A percentile compares a stretch with the other conserved stretches of the same genome.
phyloP scores from a whole-genome alignment of 2,797 vertebrate species.

The Poeciliopsis paucimaculata region DNA sequence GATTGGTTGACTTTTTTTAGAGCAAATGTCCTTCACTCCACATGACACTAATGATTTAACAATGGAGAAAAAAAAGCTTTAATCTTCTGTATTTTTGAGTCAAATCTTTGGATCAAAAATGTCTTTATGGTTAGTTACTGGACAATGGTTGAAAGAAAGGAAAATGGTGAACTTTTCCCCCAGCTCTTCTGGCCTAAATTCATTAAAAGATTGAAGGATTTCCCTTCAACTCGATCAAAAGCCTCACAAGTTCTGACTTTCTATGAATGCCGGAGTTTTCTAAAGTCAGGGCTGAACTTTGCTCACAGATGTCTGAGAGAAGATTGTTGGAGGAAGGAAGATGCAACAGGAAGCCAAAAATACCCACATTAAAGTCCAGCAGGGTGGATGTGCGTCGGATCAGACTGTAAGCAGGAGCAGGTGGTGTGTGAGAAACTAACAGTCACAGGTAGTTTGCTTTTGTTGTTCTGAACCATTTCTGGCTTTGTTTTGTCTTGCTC shows the following conservation, averaged over 20 bases:
- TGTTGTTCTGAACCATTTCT: conserved; percentile 1
- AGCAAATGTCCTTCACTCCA: neutral
- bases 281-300: neutral
- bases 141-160: neutral
- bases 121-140: neutral
- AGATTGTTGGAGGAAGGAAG: conserved; percentile 6
- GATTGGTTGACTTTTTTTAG: neutral
- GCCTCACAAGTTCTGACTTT: neutral
- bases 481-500: conserved; percentile 4
- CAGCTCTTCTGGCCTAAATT: neutral
- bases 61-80: neutral
- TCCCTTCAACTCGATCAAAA: neutral
- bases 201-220: neutral
- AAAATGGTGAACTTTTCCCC: neutral
- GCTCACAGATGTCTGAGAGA: neutral
- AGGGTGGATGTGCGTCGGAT: conserved; percentile 70
- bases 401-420: conserved; percentile 9
- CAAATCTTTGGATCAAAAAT: neutral
- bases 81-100: neutral
- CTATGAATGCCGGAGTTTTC: conserved; percentile 1
- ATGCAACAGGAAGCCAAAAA: neutral
- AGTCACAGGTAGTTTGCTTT: conserved; percentile 39
- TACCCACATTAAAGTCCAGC: neutral
- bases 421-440: conserved; percentile 11
- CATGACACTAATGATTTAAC: neutral